Evolutionary conservation across 1,140 invertebrate species (phyloP), one percentile per base, ranked within the genome.

Genomic region (Hylaeus anthracinus): DNA sequence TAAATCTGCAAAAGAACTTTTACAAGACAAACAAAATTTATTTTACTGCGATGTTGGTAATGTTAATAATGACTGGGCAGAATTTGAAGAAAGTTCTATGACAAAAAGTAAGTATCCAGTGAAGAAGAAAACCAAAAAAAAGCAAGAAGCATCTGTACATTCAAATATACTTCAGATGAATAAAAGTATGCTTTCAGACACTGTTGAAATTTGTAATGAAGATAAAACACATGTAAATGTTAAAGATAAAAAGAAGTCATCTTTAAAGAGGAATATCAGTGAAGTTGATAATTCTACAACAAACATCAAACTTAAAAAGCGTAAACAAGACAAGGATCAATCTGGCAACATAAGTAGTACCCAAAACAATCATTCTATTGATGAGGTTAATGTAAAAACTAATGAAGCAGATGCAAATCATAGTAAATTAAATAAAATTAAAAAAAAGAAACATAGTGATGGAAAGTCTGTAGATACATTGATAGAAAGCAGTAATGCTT

Each of bases 1-100:
- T n/a, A 92, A 92, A 86, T 82, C 88, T 26, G 92, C 89, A 0
- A 91, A 88, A 69, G 82, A 92, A 60, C 83, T 93, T 41, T 84
- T 92, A 5, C 73, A 74, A 12, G 88, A 90, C 65, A 89, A 89
- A 8, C 84, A 90, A 15, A 77, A 88, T 72, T 70, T 71, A 9
- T 65, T 63, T 70, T 90, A 84, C 67, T 88, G 67, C 64, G 60
- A 81, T 37, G 75, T 81, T 39, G 81, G 78, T 39, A 90, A 90
- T 80, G 9, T 69, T 0, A 87, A 84, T 26, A 82, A 83, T 15
- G 86, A 90, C 71, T 94, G 93, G 93, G 92, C 91, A 9, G 87
- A 90, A 72, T 92, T 93, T 83, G 88, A 70, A 66, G 79, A 80
- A 60, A 43, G 79, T 70, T 67, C 51, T 56, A 41, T 70, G 61